These are phyloP conservation scores for Allobates femoralis DNA, from an alignment of 2,797 vertebrate species.

Conservation along the genomic window DNA sequence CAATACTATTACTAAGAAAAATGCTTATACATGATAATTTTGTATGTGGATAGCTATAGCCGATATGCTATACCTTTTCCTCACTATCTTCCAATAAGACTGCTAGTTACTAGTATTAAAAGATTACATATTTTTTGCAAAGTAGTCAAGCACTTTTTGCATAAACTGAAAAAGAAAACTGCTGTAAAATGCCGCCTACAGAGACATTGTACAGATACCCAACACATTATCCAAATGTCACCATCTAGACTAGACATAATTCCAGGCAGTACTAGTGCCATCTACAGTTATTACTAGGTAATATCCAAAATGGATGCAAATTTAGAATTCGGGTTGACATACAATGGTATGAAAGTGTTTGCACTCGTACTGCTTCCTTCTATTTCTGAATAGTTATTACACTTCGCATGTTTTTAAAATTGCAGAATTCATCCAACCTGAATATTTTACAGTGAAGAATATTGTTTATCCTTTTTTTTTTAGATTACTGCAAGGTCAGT, in stretches of 20 bases:
- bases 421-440: background rate
- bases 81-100: background rate
- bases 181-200: background rate
- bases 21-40: no score
- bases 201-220: background rate
- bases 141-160: background rate
- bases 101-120: background rate
- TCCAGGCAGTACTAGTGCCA: conserved; percentile 27
- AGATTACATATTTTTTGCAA: background rate
- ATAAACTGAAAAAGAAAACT: background rate
- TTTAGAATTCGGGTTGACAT: background rate
- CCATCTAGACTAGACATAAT: background rate
- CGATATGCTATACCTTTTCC: background rate
- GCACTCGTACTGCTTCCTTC: background rate
- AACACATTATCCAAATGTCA: background rate
- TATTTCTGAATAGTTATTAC: background rate
- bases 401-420: background rate
- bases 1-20: no score
- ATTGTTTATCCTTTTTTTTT: background rate
- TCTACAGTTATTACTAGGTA: background rate
- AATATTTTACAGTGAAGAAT: background rate
- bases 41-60: no score
- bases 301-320: background rate
- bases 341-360: background rate
- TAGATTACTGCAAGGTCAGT: background rate